A percentile compares a stretch with the other conserved stretches of the same genome.
These are phyloP conservation scores for Miniopterus natalensis DNA, from an alignment of 2,113 vertebrate species.

Conservation along the genomic window DNA sequence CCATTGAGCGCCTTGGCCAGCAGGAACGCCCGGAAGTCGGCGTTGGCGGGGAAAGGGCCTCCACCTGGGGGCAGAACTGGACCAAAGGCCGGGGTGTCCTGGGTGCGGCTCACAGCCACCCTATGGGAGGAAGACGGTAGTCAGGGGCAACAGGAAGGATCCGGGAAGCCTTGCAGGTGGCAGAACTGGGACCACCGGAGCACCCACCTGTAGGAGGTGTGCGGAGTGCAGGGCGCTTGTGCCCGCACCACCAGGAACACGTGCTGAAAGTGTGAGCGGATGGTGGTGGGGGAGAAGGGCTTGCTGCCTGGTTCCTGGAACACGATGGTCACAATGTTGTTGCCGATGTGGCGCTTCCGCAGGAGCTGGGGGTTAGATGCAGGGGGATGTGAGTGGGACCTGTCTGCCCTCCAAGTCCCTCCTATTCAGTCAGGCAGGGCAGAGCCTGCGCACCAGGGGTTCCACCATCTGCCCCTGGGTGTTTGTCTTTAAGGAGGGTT, in stretches of 20 bases:
- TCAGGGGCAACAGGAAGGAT: not conserved
- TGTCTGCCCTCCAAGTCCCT: not conserved
- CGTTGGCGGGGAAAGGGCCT: constrained; percentile 90
- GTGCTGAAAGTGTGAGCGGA: constrained; percentile 96
- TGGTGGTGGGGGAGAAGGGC: constrained; percentile 94
- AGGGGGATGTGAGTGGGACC: rapidly evolving
- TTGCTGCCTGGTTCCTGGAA: constrained; percentile 95
- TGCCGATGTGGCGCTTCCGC: constrained; percentile 95
- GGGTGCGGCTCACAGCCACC: constrained; percentile 94
- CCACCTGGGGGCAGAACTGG: constrained; percentile 91
- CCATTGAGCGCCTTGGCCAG: constrained; percentile 95
- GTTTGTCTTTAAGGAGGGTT: not conserved
- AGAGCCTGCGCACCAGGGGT: not conserved
- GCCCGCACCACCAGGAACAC: constrained; percentile 94
- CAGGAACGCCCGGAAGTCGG: constrained; percentile 93
- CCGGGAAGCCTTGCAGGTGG: not conserved
- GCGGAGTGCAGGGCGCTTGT: constrained; percentile 89
- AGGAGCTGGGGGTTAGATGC: constrained; percentile 88
- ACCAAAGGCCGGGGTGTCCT: constrained; percentile 95
- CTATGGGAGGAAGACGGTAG: constrained; percentile 75
- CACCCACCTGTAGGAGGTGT: constrained; percentile 93
- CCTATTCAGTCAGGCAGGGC: not conserved
- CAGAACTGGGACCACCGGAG: rapidly evolving
- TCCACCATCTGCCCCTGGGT: not conserved
- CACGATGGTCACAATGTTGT: constrained; percentile 96